Conservation (phyloP, 2,797 vertebrate genomes). For the Pipistrellus pipistrellus region DNA sequence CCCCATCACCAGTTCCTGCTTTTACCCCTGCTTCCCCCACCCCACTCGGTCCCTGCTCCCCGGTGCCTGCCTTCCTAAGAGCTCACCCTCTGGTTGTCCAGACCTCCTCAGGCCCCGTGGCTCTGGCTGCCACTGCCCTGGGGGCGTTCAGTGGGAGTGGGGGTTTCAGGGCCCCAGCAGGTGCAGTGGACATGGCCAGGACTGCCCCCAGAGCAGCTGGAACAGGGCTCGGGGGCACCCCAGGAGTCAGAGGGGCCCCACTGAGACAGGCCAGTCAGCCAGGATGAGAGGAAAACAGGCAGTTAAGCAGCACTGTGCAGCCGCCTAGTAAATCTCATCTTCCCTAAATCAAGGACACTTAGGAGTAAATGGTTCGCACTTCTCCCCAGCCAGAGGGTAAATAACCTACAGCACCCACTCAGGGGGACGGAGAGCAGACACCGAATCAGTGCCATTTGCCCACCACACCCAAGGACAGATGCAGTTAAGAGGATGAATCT, state of each 20-base stretch:
- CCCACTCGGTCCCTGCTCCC: background rate
- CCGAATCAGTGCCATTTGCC: no score
- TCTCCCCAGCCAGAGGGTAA: no score
- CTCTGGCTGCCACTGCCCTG: background rate
- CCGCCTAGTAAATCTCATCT: no score
- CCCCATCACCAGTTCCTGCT: background rate
- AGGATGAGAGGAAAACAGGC: no score
- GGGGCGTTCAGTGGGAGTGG: background rate
- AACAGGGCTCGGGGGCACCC: fast-evolving
- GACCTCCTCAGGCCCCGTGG: background rate
- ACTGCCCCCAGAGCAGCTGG: background rate
- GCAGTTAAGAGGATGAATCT: no score
- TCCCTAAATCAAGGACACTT: no score
- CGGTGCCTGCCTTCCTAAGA: background rate
- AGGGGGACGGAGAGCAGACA: no score
- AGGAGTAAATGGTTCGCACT: no score
- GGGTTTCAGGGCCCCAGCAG: background rate
- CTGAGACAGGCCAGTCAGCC: no score
- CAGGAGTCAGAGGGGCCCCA: background rate
- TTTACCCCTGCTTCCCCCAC: background rate
- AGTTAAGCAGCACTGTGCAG: no score
- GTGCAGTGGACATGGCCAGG: background rate
- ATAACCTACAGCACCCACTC: no score
- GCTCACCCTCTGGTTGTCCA: background rate
- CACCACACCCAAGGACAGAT: no score